These are phyloP conservation scores for Syndactyla subalaris DNA, from an alignment of 2,797 vertebrate species.

Conservation along the genomic window DNA sequence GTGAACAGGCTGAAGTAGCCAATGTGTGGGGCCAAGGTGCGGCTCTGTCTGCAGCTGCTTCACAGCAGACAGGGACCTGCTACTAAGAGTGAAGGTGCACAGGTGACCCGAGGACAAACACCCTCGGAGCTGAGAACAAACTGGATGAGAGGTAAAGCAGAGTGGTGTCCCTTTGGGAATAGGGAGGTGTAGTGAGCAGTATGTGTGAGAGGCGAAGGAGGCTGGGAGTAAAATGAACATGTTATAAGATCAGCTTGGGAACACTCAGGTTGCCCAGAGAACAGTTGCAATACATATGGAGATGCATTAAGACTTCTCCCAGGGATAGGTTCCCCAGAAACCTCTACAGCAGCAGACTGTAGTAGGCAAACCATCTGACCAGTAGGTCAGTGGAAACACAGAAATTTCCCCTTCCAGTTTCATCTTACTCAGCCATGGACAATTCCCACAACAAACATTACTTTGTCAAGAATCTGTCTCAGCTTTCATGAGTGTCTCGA, in stretches of 20 bases:
- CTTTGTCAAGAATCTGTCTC: not conserved
- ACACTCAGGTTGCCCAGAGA: not conserved
- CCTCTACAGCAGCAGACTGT: not conserved
- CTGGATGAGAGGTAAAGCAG: not conserved
- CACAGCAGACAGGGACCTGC: not conserved
- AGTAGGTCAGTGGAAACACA: not conserved
- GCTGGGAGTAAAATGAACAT: not conserved
- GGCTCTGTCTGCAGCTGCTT: not conserved
- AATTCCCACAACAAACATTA: not conserved
- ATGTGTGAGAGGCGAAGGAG: not conserved
- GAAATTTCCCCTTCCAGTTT: not conserved
- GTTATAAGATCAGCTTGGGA: not conserved
- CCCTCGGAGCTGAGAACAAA: not conserved
- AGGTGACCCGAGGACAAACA: not conserved
- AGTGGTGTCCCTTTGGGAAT: not conserved
- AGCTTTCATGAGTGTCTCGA: not conserved
- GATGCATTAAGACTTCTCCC: not conserved
- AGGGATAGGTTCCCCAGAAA: not conserved
- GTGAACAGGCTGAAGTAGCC: not conserved
- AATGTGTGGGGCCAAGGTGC: not conserved
- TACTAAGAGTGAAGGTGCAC: accelerated
- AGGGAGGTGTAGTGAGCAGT: not conserved
- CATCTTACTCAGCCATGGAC: not conserved
- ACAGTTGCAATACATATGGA: not conserved
- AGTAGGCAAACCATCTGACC: not conserved